Conservation (phyloP, 2,888 invertebrate species). For the Macrosoma leucophasiata region DNA sequence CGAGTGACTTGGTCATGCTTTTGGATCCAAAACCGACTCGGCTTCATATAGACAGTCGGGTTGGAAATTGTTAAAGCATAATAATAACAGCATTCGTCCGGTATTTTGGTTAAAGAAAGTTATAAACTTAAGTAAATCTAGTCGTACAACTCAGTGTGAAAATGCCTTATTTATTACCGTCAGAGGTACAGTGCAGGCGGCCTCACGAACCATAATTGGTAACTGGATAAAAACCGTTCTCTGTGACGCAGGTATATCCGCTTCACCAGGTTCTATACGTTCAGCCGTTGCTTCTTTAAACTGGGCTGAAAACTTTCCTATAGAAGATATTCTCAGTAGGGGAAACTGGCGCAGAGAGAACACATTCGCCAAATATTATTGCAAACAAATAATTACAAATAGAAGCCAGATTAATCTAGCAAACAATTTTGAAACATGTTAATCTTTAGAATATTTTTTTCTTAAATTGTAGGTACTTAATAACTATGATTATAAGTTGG, state of each 20-base stretch:
- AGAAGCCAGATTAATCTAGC: constrained; percentile 1
- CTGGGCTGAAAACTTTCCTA: constrained; percentile 16
- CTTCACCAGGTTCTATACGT: too few relatives aligned
- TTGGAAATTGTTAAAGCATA: constrained; percentile 5
- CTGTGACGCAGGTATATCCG: constrained; percentile 10
- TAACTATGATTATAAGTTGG: too few relatives aligned
- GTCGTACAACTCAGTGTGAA: constrained; percentile 1
- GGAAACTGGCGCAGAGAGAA: constrained; percentile 14
- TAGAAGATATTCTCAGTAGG: constrained; percentile 15
- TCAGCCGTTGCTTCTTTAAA: constrained; percentile 18
- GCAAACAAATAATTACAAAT: constrained; percentile 1
- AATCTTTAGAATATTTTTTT: background rate
- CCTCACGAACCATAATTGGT: constrained; percentile 12
- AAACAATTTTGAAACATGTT: constrained; percentile 1
- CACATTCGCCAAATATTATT: constrained; percentile 15
- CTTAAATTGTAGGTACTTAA: background rate
- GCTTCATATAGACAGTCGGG: constrained; percentile 14
- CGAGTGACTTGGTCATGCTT: constrained; percentile 7
- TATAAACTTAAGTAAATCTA: background rate
- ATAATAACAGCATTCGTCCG: constrained; percentile 4
- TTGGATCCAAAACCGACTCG: constrained; percentile 20
- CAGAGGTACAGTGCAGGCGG: constrained; percentile 5
- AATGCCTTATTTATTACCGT: constrained; percentile 12
- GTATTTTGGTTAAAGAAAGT: constrained; percentile 3
- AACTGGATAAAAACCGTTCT: constrained; percentile 13